These are phyloP conservation scores for Sander vitreus DNA, from an alignment of 2,113 vertebrate species.

Conservation along the genomic window DNA sequence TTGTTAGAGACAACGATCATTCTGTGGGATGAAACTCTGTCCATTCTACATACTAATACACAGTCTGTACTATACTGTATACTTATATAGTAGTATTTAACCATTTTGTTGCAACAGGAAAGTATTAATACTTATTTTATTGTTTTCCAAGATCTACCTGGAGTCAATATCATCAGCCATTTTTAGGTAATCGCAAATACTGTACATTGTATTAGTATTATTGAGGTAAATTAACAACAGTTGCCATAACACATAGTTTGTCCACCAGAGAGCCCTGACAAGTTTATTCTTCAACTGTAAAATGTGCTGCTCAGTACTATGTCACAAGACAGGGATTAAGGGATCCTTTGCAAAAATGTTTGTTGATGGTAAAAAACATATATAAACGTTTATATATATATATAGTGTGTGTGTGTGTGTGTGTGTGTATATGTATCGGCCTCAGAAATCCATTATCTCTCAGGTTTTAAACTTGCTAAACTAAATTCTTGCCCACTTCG, in stretches of 20 bases:
- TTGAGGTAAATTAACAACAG: not conserved
- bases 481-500: not conserved
- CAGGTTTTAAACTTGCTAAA: not conserved
- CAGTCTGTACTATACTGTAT: not conserved
- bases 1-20: not conserved
- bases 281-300: not conserved
- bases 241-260: not conserved
- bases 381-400: too few relatives aligned
- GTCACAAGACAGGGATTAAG: not conserved
- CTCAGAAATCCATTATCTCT: not conserved
- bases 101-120: not conserved
- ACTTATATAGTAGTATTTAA: not conserved
- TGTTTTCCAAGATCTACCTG: not conserved
- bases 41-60: not conserved
- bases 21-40: not conserved
- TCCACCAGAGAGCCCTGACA: slow-evolving; percentile 1
- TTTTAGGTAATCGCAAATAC: not conserved
- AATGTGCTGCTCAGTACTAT: not conserved
- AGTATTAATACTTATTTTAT: not conserved
- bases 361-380: too few relatives aligned
- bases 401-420: too few relatives aligned
- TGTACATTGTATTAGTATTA: not conserved
- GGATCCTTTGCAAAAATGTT: too few relatives aligned
- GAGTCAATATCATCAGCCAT: not conserved
- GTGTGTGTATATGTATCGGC: not conserved